Percentiles rank a stretch among this genome's conserved stretches.
Evolutionary conservation across 1,140 invertebrate genomes (phyloP).

Genomic region (Kradibia gibbosae): DNA sequence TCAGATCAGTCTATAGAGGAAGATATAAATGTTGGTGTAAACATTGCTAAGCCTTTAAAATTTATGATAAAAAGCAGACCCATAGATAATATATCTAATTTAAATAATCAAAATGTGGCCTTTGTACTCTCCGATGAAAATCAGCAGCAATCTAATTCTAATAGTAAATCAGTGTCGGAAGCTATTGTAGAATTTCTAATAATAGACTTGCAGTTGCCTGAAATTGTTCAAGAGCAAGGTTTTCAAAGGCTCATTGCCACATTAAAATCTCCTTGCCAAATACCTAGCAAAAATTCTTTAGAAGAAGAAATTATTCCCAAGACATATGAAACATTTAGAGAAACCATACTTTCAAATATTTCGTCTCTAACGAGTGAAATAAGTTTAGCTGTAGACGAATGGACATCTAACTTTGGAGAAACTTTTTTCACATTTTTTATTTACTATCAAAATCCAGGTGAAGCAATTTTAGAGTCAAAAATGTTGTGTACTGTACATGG

Average conservation of each 20-base stretch:
- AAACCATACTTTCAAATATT: conserved; percentile 63
- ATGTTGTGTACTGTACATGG: conserved; percentile 65
- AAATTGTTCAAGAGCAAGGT: conserved; percentile 72
- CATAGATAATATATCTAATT: conserved; percentile 39
- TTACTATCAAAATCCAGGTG: conserved; percentile 69
- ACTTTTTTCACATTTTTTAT: conserved; percentile 70
- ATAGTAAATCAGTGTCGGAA: conserved; percentile 66
- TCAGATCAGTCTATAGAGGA: conserved; percentile 60
- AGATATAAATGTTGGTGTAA: conserved; percentile 60
- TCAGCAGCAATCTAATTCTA: conserved; percentile 51
- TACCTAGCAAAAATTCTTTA: conserved; percentile 72
- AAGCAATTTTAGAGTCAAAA: conserved; percentile 65
- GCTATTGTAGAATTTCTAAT: conserved; percentile 72
- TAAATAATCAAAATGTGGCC: conserved; percentile 55
- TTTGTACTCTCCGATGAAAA: conserved; percentile 64
- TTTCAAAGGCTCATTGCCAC: conserved; percentile 73
- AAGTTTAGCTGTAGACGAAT: conserved; percentile 73
- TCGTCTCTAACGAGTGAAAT: conserved; percentile 62
- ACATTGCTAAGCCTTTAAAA: conserved; percentile 60
- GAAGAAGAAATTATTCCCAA: conserved; percentile 73
- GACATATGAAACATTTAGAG: conserved; percentile 70
- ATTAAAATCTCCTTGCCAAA: conserved; percentile 72
- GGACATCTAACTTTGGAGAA: conserved; percentile 70
- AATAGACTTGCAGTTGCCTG: conserved; percentile 71
- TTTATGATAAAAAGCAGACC: conserved; percentile 65